phyloP scores from a whole-genome alignment of 1,140 invertebrate species.

The Ganaspis sp. region DNA sequence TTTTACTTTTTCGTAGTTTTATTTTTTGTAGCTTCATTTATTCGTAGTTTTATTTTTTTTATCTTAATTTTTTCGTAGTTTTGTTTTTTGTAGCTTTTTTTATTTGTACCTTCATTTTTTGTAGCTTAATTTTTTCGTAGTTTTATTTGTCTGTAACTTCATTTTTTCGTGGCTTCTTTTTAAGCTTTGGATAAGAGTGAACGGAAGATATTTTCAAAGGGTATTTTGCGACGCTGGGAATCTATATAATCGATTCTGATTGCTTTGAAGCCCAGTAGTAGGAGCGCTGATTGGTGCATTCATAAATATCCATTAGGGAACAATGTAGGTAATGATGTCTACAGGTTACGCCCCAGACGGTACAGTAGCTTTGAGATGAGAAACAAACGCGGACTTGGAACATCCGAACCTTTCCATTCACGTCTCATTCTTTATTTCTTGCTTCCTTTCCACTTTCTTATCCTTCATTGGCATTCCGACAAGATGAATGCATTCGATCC shows the following conservation, averaged over 20 bases:
- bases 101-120: too few species aligned
- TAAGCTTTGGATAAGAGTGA: too few species aligned
- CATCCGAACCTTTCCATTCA: conserved; percentile 45
- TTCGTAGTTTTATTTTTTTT: too few species aligned
- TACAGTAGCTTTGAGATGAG: conserved; percentile 60
- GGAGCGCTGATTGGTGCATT: conserved; percentile 75
- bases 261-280: conserved; percentile 76
- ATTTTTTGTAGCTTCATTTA: too few species aligned
- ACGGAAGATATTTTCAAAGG: background rate
- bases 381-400: conserved; percentile 48
- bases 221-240: conserved; percentile 39
- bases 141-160: too few species aligned
- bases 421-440: conserved; percentile 35
- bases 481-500: conserved; percentile 63
- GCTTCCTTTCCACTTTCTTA: conserved; percentile 53
- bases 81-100: too few species aligned
- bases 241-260: conserved; percentile 75
- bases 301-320: conserved; percentile 77
- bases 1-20: too few species aligned
- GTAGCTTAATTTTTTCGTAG: too few species aligned
- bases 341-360: conserved; percentile 69
- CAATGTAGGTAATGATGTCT: conserved; percentile 76
- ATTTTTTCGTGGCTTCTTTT: too few species aligned
- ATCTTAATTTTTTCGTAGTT: too few species aligned
- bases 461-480: conserved; percentile 58